A percentile compares a stretch with the other conserved stretches of the same genome.
phyloP scores from a whole-genome alignment of 2,113 vertebrate species.

The Takifugu flavidus region DNA sequence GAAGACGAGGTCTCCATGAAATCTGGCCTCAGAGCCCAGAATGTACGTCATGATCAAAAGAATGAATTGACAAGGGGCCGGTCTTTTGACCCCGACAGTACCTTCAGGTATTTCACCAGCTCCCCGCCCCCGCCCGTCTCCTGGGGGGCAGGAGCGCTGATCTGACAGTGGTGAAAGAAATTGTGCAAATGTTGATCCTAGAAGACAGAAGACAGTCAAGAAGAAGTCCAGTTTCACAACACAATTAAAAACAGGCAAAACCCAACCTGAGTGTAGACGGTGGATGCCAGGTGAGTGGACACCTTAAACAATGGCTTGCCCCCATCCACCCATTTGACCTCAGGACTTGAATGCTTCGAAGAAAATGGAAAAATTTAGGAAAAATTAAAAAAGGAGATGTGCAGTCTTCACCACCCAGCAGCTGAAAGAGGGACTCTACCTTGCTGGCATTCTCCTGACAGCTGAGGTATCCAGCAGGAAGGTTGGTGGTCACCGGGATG shows the following conservation, averaged over 20 bases:
- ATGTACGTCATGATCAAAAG: too few species aligned
- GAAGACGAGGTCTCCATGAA: slow-evolving; percentile 5
- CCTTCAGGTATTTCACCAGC: slow-evolving; percentile 97
- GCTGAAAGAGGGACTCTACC: slow-evolving; percentile 66
- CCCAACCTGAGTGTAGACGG: slow-evolving; percentile 93
- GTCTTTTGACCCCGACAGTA: slow-evolving; percentile 47
- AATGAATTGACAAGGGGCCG: too few species aligned
- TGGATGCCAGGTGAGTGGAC: slow-evolving; percentile 93
- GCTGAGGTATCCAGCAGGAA: slow-evolving; percentile 89
- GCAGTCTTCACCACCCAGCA: neutral
- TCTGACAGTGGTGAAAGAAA: slow-evolving; percentile 96
- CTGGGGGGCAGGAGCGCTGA: slow-evolving; percentile 77
- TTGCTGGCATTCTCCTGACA: slow-evolving; percentile 85
- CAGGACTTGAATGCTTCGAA: slow-evolving; percentile 85
- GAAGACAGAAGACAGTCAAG: slow-evolving; percentile 6
- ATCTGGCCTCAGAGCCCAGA: too few species aligned
- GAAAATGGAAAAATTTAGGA: neutral
- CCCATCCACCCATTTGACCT: slow-evolving; percentile 98
- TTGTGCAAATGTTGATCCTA: slow-evolving; percentile 98
- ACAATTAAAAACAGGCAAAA: neutral
- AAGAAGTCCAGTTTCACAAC: neutral
- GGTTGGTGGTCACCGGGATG: slow-evolving; percentile 85
- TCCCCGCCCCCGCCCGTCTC: slow-evolving; percentile 84
- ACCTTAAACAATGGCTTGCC: slow-evolving; percentile 89
- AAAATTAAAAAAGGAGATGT: neutral